Percentiles rank a stretch among this genome's conserved stretches.
Conservation (phyloP, 2,797 vertebrate genomes). For the Bucorvus abyssinicus region DNA sequence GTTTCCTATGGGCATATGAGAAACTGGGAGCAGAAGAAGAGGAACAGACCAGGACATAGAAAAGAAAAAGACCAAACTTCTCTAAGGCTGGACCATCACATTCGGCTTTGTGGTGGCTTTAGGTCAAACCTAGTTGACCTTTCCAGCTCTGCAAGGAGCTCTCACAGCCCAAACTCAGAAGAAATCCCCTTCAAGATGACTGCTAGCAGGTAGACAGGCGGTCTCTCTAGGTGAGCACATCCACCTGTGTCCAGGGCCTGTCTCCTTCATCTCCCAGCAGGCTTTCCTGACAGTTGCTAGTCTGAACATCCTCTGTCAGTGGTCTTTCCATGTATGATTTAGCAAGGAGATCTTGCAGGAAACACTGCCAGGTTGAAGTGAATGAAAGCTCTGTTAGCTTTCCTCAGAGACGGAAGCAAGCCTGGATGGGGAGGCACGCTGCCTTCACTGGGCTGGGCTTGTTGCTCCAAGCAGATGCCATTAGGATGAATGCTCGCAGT, state of each 20-base stretch:
- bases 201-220: background rate
- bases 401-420: background rate
- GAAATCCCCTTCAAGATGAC: background rate
- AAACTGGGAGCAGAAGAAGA: background rate
- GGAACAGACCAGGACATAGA: background rate
- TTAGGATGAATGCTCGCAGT: background rate
- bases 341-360: background rate
- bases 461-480: background rate
- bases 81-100: accelerated
- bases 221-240: background rate
- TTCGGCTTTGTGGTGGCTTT: background rate
- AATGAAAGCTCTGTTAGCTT: background rate
- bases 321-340: accelerated
- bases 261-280: background rate
- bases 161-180: background rate
- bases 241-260: background rate
- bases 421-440: background rate
- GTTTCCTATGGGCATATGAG: accelerated
- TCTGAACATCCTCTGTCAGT: background rate
- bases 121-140: background rate
- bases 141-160: background rate
- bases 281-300: background rate
- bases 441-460: background rate
- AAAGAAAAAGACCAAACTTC: background rate
- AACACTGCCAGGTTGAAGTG: background rate